Conservation (phyloP, 2,113 vertebrate genomes). For the Pitta sordida region DNA sequence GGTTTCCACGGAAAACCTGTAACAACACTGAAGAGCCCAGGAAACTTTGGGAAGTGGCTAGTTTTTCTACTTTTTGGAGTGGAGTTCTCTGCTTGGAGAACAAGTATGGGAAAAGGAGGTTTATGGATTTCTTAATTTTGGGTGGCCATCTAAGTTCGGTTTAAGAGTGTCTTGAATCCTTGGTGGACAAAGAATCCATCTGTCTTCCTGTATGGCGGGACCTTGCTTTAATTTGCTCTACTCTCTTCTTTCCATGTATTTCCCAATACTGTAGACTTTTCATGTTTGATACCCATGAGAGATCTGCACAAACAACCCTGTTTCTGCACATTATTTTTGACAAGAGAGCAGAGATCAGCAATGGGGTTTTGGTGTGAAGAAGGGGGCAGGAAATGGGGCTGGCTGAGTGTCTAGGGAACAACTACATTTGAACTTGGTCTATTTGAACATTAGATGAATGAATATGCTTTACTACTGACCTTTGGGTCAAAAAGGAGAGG, state of each 20-base stretch:
- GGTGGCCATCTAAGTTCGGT: background rate
- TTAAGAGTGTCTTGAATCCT: background rate
- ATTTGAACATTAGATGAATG: background rate
- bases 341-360: background rate
- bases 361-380: background rate
- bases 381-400: background rate
- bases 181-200: background rate
- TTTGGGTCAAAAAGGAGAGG: background rate
- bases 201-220: background rate
- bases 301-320: background rate
- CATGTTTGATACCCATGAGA: background rate
- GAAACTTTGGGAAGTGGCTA: background rate
- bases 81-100: background rate
- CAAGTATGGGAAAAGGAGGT: background rate
- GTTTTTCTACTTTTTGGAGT: background rate
- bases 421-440: background rate
- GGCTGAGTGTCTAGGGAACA: background rate
- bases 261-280: background rate
- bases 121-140: background rate
- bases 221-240: background rate
- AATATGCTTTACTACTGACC: background rate
- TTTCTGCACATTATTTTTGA: background rate
- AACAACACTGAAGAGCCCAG: background rate
- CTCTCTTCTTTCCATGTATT: background rate
- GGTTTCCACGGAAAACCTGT: background rate